A percentile compares a stretch with the other conserved stretches of the same genome.
Conservation (phyloP, 2,888 invertebrate genomes). For the Venusia cambrica region DNA sequence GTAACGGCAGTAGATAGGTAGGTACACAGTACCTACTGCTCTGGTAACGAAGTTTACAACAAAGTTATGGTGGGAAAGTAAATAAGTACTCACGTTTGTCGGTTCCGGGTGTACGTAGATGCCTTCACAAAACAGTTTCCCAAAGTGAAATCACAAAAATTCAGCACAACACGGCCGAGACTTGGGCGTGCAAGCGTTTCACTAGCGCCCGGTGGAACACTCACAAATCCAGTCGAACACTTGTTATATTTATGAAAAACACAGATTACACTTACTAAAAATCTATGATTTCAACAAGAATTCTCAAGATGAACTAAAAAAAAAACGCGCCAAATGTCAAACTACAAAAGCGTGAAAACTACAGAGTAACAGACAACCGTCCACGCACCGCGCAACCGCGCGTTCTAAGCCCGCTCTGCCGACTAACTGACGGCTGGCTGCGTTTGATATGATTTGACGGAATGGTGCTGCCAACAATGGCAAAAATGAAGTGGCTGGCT, state of each 20-base stretch:
- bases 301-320: constrained; percentile 63
- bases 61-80: constrained; percentile 24
- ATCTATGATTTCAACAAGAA: constrained; percentile 76
- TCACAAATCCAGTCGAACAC: constrained; percentile 75
- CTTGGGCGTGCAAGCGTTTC: constrained; percentile 69
- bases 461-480: no score
- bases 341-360: constrained; percentile 73
- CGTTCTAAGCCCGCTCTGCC: constrained; percentile 75
- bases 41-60: constrained; percentile 5
- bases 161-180: constrained; percentile 64
- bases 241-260: constrained; percentile 69
- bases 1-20: no score
- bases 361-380: no score
- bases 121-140: constrained; percentile 59
- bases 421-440: no score
- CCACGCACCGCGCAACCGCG: constrained; percentile 73
- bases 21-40: constrained; percentile 38
- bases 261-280: constrained; percentile 78
- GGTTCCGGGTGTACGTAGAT: constrained; percentile 48
- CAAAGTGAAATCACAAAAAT: constrained; percentile 69
- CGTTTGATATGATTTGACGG: no score
- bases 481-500: no score
- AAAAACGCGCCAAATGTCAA: constrained; percentile 80
- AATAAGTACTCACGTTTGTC: constrained; percentile 54
- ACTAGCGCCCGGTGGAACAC: constrained; percentile 71